These are phyloP conservation scores for Callionymus lyra DNA, from an alignment of 2,113 vertebrate genomes.

Conservation along the genomic window DNA sequence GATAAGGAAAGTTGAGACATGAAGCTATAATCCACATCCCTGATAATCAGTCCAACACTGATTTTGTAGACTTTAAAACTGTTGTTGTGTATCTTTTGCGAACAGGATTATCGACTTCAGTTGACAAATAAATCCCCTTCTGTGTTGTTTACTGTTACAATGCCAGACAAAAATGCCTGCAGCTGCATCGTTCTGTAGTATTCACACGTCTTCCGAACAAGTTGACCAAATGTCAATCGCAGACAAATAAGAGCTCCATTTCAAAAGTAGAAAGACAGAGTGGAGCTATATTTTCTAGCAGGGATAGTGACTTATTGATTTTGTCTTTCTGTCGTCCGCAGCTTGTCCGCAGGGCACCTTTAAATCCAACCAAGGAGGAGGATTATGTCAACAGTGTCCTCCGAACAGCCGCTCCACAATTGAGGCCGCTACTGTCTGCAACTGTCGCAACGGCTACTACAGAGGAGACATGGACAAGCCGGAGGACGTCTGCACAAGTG, in stretches of 20 bases:
- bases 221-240: too few relatives aligned
- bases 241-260: too few relatives aligned
- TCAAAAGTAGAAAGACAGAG: too few relatives aligned
- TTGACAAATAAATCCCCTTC: slow-evolving; percentile 10
- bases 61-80: background rate
- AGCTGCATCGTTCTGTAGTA: background rate
- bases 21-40: background rate
- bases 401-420: slow-evolving; percentile 85
- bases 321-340: slow-evolving; percentile 38
- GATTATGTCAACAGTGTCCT: slow-evolving; percentile 82
- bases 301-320: too few relatives aligned
- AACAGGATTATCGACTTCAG: slow-evolving; percentile 12
- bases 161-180: background rate
- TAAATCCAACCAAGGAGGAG: slow-evolving; percentile 84
- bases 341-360: slow-evolving; percentile 92
- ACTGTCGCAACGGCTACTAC: slow-evolving; percentile 90
- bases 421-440: slow-evolving; percentile 82
- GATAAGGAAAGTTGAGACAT: slow-evolving; percentile 15
- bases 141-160: slow-evolving; percentile 15
- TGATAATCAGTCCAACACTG: slow-evolving; percentile 5
- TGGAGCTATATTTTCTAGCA: too few relatives aligned
- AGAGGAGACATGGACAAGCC: slow-evolving; percentile 84
- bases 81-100: slow-evolving; percentile 7
- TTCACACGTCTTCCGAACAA: too few relatives aligned
- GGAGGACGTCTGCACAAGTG: slow-evolving; percentile 87